Conservation (phyloP, 2,888 invertebrate genomes). For the Neoaliturus tenellus region DNA sequence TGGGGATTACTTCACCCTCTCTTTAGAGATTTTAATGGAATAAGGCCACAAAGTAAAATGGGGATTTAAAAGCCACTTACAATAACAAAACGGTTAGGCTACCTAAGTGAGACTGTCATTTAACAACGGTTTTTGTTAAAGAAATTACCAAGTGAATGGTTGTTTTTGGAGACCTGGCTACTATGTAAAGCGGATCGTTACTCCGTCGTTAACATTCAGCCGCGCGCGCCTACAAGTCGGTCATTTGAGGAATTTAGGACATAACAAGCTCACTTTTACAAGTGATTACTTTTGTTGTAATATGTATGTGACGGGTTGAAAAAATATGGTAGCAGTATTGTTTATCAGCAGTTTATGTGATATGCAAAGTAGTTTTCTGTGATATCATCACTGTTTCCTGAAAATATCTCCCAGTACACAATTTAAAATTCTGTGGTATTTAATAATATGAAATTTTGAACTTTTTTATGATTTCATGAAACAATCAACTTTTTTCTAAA, state of each 20-base stretch:
- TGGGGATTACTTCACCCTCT: too few species aligned
- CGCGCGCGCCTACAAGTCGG: neutral
- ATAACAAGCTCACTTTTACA: neutral
- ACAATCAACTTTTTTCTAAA: too few species aligned
- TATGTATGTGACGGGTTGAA: too few species aligned
- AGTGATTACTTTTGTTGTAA: too few species aligned
- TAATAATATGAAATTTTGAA: too few species aligned
- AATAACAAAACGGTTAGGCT: neutral
- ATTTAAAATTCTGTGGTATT: too few species aligned
- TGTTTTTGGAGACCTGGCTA: neutral
- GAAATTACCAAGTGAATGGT: conserved; percentile 5
- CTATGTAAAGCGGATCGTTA: neutral
- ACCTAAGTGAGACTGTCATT: neutral
- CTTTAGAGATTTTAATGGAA: neutral
- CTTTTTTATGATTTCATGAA: too few species aligned
- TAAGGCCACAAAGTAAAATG: conserved; percentile 14
- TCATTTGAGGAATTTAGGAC: neutral
- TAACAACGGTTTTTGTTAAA: neutral
- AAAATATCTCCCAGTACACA: too few species aligned
- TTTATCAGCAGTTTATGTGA: too few species aligned
- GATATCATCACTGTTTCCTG: too few species aligned
- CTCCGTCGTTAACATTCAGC: neutral
- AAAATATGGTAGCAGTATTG: too few species aligned
- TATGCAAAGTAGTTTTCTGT: too few species aligned
- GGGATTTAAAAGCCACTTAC: neutral